Percentiles rank a stretch among this genome's conserved stretches.
These are phyloP conservation scores for Pica pica DNA, from an alignment of 2,113 vertebrate genomes.

Conservation along the genomic window DNA sequence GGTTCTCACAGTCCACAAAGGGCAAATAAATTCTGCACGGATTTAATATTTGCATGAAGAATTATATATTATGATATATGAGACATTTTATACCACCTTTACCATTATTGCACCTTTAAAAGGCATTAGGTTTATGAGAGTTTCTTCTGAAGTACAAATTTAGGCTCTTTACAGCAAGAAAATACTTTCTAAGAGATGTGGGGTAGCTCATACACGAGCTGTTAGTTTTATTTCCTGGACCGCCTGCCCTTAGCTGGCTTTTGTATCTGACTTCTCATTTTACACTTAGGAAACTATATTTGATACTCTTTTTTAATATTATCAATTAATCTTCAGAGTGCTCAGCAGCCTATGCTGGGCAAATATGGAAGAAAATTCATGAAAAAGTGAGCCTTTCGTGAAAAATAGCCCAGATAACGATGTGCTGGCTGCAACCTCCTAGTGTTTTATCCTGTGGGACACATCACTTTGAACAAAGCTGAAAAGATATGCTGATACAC, in stretches of 20 bases:
- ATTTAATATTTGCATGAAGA: background rate
- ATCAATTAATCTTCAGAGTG: background rate
- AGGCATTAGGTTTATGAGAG: background rate
- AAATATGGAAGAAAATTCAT: background rate
- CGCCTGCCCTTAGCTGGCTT: background rate
- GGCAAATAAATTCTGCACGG: background rate
- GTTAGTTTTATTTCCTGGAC: background rate
- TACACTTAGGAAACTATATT: background rate
- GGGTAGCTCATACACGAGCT: background rate
- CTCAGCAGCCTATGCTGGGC: background rate
- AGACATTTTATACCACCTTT: background rate
- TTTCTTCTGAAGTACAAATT: background rate
- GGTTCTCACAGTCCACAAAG: background rate
- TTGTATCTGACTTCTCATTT: background rate
- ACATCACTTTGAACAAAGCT: background rate
- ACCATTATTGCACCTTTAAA: background rate
- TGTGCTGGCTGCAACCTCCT: background rate
- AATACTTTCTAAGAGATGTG: background rate
- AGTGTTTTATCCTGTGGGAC: background rate
- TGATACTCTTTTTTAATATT: background rate
- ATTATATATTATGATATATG: background rate
- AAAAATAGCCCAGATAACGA: background rate
- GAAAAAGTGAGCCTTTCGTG: background rate
- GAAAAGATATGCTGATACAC: background rate
- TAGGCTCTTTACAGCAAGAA: background rate